Evolutionary conservation across 2,797 vertebrate genomes (phyloP).

Genomic region (Melanotaenia parkinsoni): DNA sequence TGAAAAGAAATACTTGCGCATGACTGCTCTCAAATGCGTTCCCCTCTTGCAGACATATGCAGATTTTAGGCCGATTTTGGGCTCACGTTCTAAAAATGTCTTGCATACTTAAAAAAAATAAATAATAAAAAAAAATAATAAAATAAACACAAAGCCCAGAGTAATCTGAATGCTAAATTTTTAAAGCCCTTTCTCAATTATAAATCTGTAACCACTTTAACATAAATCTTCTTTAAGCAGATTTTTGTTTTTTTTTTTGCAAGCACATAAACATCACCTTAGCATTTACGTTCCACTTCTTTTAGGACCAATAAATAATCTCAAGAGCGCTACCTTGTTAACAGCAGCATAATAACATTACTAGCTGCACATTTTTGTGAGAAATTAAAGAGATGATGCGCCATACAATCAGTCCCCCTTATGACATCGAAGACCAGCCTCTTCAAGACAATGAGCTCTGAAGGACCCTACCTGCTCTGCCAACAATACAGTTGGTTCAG

Average conservation of each 20-base stretch:
- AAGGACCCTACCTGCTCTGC: slow-evolving; percentile 60
- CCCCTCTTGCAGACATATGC: slow-evolving; percentile 58
- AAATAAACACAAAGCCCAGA: slow-evolving; percentile 1
- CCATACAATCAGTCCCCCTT: slow-evolving; percentile 17
- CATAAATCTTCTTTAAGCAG: neutral
- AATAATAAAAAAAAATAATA: too few species aligned
- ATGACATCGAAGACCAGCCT: slow-evolving; percentile 28
- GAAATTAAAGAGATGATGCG: slow-evolving; percentile 48
- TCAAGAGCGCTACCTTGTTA: slow-evolving; percentile 40
- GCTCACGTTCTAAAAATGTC: slow-evolving; percentile 49
- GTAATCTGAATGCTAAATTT: slow-evolving; percentile 16
- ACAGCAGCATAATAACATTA: slow-evolving; percentile 29
- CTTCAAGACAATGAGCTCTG: slow-evolving; percentile 36
- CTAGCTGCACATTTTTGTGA: slow-evolving; percentile 30
- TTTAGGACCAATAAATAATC: slow-evolving; percentile 32
- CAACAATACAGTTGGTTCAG: slow-evolving; percentile 47
- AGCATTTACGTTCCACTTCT: slow-evolving; percentile 14
- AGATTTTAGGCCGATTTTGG: slow-evolving; percentile 59
- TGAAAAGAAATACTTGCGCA: slow-evolving; percentile 52
- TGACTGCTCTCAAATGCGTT: slow-evolving; percentile 49
- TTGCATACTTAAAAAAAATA: slow-evolving; percentile 40
- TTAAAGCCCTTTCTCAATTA: slow-evolving; percentile 19
- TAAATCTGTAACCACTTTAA: slow-evolving; percentile 1
- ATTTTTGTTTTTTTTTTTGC: neutral
- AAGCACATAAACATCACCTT: neutral